Evolutionary conservation across 2,797 vertebrate species (phyloP).

Genomic region (Sebastes melanostomus): DNA sequence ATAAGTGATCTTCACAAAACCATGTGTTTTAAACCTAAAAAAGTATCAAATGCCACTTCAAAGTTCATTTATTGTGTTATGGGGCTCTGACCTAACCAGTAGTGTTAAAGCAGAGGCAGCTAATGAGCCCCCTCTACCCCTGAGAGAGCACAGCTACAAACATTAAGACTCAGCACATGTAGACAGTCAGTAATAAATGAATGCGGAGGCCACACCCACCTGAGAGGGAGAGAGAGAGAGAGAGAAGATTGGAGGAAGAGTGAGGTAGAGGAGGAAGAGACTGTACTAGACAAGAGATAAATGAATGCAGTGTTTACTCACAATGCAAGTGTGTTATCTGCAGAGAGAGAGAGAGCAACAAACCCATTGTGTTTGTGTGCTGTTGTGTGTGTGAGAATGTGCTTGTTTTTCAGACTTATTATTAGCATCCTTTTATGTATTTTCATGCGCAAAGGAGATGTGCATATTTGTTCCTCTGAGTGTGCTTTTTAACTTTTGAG

Average conservation of each 20-base stretch:
- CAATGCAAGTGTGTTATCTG: slow-evolving; percentile 20
- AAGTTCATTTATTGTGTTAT: background rate
- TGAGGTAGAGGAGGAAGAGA: background rate
- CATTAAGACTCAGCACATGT: slow-evolving; percentile 47
- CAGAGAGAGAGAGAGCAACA: slow-evolving; percentile 1
- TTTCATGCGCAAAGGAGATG: background rate
- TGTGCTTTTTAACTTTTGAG: slow-evolving; percentile 9
- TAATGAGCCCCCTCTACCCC: slow-evolving; percentile 24
- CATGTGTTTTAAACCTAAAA: too few species aligned
- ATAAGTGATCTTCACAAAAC: background rate
- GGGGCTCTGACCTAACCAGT: slow-evolving; percentile 1
- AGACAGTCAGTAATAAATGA: slow-evolving; percentile 39
- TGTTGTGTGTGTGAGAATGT: slow-evolving; percentile 16
- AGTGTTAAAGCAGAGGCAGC: slow-evolving; percentile 7
- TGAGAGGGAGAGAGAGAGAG: background rate
- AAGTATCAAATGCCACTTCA: too few species aligned
- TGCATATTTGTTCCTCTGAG: slow-evolving; percentile 27
- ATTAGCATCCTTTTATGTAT: slow-evolving; percentile 35
- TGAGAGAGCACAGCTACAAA: slow-evolving; percentile 18
- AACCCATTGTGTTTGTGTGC: slow-evolving; percentile 7
- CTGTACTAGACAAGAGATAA: slow-evolving; percentile 13
- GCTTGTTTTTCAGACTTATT: slow-evolving; percentile 15
- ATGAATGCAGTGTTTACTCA: slow-evolving; percentile 51
- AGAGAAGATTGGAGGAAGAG: background rate
- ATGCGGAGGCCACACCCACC: slow-evolving; percentile 37